These are phyloP conservation scores for Tarsius wallacei DNA, from an alignment of 2,797 vertebrate species.

Conservation along the genomic window DNA sequence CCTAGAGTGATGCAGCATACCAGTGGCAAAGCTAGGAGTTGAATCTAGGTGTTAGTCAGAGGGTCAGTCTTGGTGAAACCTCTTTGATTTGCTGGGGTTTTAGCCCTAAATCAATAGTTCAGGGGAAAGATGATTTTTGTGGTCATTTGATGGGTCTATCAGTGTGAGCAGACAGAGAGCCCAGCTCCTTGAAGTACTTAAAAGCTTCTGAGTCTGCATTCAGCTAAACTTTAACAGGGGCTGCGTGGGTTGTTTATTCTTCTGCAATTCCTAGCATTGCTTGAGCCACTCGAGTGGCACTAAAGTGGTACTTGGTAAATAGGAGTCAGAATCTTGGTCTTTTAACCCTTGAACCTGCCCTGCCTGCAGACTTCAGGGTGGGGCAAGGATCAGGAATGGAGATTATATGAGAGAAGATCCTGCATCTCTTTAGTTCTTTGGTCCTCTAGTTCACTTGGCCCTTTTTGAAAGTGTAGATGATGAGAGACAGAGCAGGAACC, in stretches of 20 bases:
- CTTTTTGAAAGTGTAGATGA: slow-evolving; percentile 24
- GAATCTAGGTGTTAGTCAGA: slow-evolving; percentile 38
- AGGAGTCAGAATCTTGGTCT: slow-evolving; percentile 84
- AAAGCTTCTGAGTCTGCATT: slow-evolving; percentile 55
- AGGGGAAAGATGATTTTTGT: slow-evolving; percentile 30
- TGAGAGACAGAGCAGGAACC: slow-evolving; percentile 8
- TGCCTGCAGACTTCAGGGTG: slow-evolving; percentile 54
- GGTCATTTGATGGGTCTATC: slow-evolving; percentile 26
- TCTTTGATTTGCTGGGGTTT: slow-evolving; percentile 57
- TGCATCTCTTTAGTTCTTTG: slow-evolving; percentile 61
- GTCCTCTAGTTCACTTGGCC: slow-evolving; percentile 17
- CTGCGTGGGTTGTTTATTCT: slow-evolving; percentile 74
- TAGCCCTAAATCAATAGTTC: slow-evolving; percentile 6
- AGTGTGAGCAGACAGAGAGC: slow-evolving; percentile 23
- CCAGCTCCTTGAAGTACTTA: slow-evolving; percentile 69
- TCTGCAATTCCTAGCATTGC: slow-evolving; percentile 80
- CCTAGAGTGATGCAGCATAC: not conserved
- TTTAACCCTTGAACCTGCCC: slow-evolving; percentile 86
- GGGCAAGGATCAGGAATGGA: slow-evolving; percentile 60
- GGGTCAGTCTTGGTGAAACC: slow-evolving; percentile 23
- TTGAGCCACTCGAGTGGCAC: slow-evolving; percentile 80
- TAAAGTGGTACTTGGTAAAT: slow-evolving; percentile 84
- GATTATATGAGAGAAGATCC: slow-evolving; percentile 8
- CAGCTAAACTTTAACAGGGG: slow-evolving; percentile 86
- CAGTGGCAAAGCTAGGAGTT: slow-evolving; percentile 16